Evolutionary conservation across 2,888 invertebrate genomes (phyloP).

Genomic region (Plagodis pulveraria): DNA sequence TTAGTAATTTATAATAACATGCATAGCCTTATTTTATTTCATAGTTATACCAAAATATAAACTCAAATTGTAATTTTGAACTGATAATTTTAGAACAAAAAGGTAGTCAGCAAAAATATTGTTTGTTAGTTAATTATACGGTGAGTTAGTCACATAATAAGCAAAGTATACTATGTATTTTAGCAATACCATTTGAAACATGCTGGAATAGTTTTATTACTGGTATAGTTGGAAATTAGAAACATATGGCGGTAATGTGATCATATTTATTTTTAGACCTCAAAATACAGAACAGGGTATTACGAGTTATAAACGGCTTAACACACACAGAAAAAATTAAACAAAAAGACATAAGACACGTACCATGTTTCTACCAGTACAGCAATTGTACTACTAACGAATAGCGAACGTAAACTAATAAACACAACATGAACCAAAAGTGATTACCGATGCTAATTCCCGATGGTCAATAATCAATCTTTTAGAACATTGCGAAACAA

Average conservation of each 20-base stretch:
- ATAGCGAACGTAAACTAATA: conserved; percentile 54
- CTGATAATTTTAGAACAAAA: too few relatives aligned
- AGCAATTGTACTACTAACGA: conserved; percentile 44
- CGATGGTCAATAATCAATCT: conserved; percentile 39
- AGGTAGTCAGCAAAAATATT: too few relatives aligned
- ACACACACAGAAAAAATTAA: conserved; percentile 18
- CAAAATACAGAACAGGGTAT: too few relatives aligned
- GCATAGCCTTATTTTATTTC: too few relatives aligned
- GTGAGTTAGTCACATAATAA: background rate
- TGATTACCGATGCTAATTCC: conserved; percentile 53
- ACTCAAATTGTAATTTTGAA: too few relatives aligned
- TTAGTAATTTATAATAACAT: too few relatives aligned
- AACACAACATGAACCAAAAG: conserved; percentile 48
- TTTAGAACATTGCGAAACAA: conserved; percentile 21
- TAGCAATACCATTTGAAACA: background rate
- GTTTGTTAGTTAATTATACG: background rate
- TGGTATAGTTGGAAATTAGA: conserved; percentile 1
- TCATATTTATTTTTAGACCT: conserved; percentile 69
- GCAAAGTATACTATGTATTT: background rate
- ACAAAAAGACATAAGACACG: conserved; percentile 44
- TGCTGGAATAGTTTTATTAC: background rate
- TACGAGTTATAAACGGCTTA: conserved; percentile 1
- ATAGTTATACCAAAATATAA: too few relatives aligned
- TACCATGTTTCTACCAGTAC: conserved; percentile 57
- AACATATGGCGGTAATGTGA: conserved; percentile 30